Base-by-base conservation (phyloP, 2,888 invertebrate species). In the Pseudococcus jackbeardsleyi region DNA sequence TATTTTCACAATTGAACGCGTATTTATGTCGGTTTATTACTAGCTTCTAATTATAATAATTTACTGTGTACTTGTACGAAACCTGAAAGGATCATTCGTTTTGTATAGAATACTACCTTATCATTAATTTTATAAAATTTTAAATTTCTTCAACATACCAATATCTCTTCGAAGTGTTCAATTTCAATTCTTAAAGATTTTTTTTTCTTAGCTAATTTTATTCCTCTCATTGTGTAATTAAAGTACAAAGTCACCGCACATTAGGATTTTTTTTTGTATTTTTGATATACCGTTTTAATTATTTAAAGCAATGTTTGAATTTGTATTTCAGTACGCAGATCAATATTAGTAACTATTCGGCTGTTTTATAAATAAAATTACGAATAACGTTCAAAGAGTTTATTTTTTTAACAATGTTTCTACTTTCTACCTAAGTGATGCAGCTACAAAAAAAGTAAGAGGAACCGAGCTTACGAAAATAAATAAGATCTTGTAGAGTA, bases 191-290 rank as follows among this genome's bases (percentile, higher is more conserved):
- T 64, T 64, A 9, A 39, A 3, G 7, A 79, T 19, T 19, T 59
- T 19, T 19, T 33, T 33, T 33, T 33, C 26, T 33, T 33, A 33
- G 26, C 26, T 22, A 46, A 79, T 42, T 46, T 77, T 79, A 33
- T 72, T 7, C 79, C n/a, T 39, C 17, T 72, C 72, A 33, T 39
- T 59, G 15, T 19, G 79, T 42, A 79, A 72, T 72, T 72, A 26
- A 72, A 72, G 68, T 72, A 72, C 68, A 72, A 72, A 72, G 39
- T 79, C 79, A 79, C 79, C 79, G 79, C 79, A 42, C 79, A n/a
- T 59, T 79, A 79, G 79, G 79, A 42, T 33, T 42, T 79, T 33
- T 22, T 79, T 79, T 42, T 42, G n/a, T 79, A 79, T 79, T 79
- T 79, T 79, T 79, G 79, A 79, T 79, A 79, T 42, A 42, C 42